Evolutionary conservation across 2,797 vertebrate genomes (phyloP), one percentile per base, ranked within the genome.

Genomic region (Acanthis flammea): DNA sequence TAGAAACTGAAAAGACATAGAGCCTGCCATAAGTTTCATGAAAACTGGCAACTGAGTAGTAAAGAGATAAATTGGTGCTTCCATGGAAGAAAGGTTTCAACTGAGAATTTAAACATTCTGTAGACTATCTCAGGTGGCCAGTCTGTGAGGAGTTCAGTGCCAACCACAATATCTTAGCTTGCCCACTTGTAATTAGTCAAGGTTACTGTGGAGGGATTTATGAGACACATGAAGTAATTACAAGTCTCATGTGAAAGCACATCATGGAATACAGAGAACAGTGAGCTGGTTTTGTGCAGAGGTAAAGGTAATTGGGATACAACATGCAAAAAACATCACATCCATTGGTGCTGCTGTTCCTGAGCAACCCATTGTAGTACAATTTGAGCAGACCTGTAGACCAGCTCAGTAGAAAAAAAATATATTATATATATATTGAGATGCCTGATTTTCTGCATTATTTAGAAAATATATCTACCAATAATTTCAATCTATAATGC

Each of bases 121-220:
- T 77, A 73, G 87, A 45, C 75, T 79, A 3, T 5, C 81, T 92
- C 91, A 83, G 57, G 57, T 92, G 89, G 89, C 84, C 75, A 61
- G 55, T n/a, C 62, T 55, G 61, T 6, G 60, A 86, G 48, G 33
- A 87, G 71, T 9, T 80, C 72, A 68, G 82, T 2, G 61, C 92
- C 94, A 96, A 95, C 10, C 75, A 94, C 87, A 96, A 94, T 44
- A 94, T 0, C 0, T 72, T 77, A 71, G 35, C 70, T 54, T 93
- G 89, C 87, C 87, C 87, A 80, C 39, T 74, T 72, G 78, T 54
- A 88, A 94, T 91, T 91, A 90, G 87, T 78, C 57, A 65, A 72
- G 85, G 87, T 88, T 89, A 77, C 87, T 75, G 91, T 86, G 90
- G 72, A 92, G 72, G 68, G 87, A 88, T 94, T 94, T 96, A 94